Evolutionary conservation across 2,888 invertebrate genomes (phyloP).

Genomic region (Quadroppia sp.): DNA sequence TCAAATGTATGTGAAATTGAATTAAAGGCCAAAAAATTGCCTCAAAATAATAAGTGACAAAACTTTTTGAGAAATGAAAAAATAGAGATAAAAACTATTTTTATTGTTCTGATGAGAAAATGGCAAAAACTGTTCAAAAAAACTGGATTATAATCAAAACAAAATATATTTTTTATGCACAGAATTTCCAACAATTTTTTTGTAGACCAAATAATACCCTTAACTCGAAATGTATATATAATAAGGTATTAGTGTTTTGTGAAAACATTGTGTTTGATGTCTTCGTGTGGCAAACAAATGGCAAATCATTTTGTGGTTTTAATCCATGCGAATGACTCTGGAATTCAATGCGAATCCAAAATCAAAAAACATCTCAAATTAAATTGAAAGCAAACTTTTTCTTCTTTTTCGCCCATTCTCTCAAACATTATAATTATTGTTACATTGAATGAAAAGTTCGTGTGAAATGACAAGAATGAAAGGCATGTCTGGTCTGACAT

Average conservation of each 20-base stretch:
- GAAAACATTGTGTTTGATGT: neutral
- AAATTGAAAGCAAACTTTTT: constrained; percentile 13
- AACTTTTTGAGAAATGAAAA: neutral
- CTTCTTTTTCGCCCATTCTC: neutral
- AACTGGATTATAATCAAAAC: neutral
- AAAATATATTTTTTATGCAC: too few species aligned
- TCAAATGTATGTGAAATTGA: too few species aligned
- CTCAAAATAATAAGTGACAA: too few species aligned
- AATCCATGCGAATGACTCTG: constrained; percentile 2
- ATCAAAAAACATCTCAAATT: constrained; percentile 9
- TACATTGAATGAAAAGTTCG: neutral
- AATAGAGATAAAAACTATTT: neutral
- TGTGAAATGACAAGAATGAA: constrained; percentile 22
- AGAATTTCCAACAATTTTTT: neutral
- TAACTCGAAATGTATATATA: too few species aligned
- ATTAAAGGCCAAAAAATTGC: too few species aligned
- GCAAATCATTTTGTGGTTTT: neutral
- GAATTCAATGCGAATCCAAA: constrained; percentile 1
- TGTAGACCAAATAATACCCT: too few species aligned
- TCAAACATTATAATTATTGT: neutral
- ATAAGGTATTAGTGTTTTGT: too few species aligned
- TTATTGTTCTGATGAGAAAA: neutral
- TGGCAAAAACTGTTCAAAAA: neutral
- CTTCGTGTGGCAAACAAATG: constrained; percentile 23
- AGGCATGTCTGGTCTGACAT: constrained; percentile 17